These are phyloP conservation scores for Melinaea menophilus DNA, from an alignment of 2,888 invertebrate genomes.

Conservation along the genomic window DNA sequence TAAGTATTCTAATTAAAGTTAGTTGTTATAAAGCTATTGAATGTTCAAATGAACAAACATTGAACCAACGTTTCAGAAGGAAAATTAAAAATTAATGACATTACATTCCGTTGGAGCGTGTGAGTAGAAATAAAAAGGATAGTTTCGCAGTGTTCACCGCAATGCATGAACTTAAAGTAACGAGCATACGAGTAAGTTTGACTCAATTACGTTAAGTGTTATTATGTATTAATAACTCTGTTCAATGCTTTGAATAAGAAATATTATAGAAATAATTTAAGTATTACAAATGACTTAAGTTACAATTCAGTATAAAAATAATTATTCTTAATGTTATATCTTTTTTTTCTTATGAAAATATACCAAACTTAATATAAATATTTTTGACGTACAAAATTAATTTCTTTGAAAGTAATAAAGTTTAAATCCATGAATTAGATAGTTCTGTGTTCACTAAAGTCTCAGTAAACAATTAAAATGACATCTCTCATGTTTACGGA, in stretches of 20 bases:
- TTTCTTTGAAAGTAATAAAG: conserved; percentile 39
- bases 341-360: too few relatives aligned
- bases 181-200: conserved; percentile 31
- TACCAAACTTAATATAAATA: too few relatives aligned
- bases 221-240: conserved; percentile 28
- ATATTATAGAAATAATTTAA: not conserved
- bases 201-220: conserved; percentile 23
- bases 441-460: conserved; percentile 59
- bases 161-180: conserved; percentile 30
- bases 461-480: conserved; percentile 69
- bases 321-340: too few relatives aligned
- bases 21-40: not conserved
- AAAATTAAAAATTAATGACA: conserved; percentile 25
- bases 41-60: conserved; percentile 4
- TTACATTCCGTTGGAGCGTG: conserved; percentile 21
- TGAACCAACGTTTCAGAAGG: conserved; percentile 1
- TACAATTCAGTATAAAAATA: too few relatives aligned
- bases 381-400: conserved; percentile 8
- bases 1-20: not conserved
- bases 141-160: conserved; percentile 23
- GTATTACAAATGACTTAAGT: too few relatives aligned
- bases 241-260: conserved; percentile 12
- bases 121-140: conserved; percentile 30
- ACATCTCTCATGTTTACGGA: conserved; percentile 63
- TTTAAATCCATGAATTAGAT: conserved; percentile 51